A percentile compares a stretch with the other conserved stretches of the same genome.
Conservation (phyloP, 1,140 invertebrate species). For the Penaeus chinensis region DNA sequence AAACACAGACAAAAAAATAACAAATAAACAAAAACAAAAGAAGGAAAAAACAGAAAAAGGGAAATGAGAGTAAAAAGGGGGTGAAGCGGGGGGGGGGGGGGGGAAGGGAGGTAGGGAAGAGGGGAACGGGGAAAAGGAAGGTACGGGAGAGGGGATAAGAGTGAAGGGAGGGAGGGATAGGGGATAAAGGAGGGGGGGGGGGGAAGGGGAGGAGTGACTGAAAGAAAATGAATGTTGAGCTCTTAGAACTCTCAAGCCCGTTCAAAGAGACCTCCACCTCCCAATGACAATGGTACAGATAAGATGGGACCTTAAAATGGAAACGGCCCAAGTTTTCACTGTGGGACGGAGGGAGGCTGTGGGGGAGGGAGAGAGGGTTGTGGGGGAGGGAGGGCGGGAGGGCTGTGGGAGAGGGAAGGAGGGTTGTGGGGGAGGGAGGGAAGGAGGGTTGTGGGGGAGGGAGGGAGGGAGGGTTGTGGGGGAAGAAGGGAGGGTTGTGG, state of each 20-base stretch:
- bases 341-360: neutral
- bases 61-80: neutral
- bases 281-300: too few species aligned
- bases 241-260: neutral
- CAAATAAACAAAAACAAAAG: too few species aligned
- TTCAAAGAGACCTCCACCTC: too few species aligned
- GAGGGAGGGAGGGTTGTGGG: neutral
- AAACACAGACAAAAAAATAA: too few species aligned
- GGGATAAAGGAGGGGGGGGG: neutral
- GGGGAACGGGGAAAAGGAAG: neutral
- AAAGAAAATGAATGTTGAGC: constrained; percentile 26
- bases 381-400: too few species aligned
- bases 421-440: neutral
- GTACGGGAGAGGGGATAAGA: neutral
- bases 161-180: neutral
- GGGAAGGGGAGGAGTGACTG: neutral
- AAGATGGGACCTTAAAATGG: neutral
- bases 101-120: neutral
- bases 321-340: constrained; percentile 10
- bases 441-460: neutral
- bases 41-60: too few species aligned
- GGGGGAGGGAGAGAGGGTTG: too few species aligned
- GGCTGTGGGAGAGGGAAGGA: neutral
- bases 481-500: neutral
- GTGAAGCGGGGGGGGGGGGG: neutral